A percentile compares a stretch with the other conserved stretches of the same genome.
phyloP scores from a whole-genome alignment of 2,888 invertebrate species.

The Embidobia sp. region DNA sequence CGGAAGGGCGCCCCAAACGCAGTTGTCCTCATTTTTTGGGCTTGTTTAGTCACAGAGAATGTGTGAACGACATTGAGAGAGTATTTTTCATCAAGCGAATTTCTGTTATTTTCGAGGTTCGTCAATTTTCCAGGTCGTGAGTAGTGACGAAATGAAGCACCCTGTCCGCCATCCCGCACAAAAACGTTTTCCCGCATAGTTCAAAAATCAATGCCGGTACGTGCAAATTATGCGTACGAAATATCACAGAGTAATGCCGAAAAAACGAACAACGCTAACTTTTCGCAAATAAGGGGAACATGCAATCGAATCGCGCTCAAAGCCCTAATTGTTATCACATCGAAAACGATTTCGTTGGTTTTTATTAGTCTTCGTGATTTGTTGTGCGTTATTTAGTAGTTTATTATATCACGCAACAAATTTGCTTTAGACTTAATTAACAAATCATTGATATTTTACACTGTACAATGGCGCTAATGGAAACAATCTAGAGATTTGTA shows the following conservation, averaged over 20 bases:
- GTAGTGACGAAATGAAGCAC: too few relatives aligned
- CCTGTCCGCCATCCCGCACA: too few relatives aligned
- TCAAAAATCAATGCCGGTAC: too few relatives aligned
- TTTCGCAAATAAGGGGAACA: background rate
- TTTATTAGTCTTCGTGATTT: background rate
- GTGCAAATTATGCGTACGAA: too few relatives aligned
- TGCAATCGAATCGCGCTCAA: too few relatives aligned
- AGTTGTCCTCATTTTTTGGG: slow-evolving; percentile 11
- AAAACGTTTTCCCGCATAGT: too few relatives aligned
- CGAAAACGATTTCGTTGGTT: background rate
- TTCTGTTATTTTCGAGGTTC: too few relatives aligned
- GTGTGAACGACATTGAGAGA: slow-evolving; percentile 48
- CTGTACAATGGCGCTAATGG: background rate
- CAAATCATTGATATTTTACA: background rate
- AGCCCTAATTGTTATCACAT: too few relatives aligned
- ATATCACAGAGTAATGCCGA: too few relatives aligned
- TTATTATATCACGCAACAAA: background rate
- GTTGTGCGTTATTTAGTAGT: background rate
- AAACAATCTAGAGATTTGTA: too few relatives aligned
- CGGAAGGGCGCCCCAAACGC: slow-evolving; percentile 40
- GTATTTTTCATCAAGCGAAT: too few relatives aligned
- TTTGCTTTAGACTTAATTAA: background rate
- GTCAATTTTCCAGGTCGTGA: too few relatives aligned
- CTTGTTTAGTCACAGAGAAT: slow-evolving; percentile 33
- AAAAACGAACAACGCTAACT: background rate